These are phyloP conservation scores for Tachysurus vachellii DNA, from an alignment of 2,113 vertebrate genomes.

Conservation along the genomic window DNA sequence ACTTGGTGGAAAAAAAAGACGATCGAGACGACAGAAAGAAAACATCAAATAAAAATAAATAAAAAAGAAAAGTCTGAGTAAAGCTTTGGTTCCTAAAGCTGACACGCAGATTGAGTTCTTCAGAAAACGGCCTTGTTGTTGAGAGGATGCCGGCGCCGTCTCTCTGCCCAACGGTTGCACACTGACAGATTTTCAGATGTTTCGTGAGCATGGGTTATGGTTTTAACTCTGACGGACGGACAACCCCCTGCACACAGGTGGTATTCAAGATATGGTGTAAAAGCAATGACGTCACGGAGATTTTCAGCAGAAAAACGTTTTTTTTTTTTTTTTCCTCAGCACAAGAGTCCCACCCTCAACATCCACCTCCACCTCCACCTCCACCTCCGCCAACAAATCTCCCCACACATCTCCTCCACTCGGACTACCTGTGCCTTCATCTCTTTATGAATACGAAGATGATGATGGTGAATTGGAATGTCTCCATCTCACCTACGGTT, in stretches of 20 bases:
- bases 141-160: constrained; percentile 51
- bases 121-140: constrained; percentile 53
- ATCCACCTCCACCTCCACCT: constrained; percentile 64
- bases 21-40: neutral
- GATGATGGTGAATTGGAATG: neutral
- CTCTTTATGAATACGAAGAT: neutral
- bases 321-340: constrained; percentile 10
- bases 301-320: constrained; percentile 64
- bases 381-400: neutral
- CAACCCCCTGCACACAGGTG: constrained; percentile 77
- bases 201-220: constrained; percentile 71
- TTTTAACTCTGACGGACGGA: constrained; percentile 75
- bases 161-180: constrained; percentile 62
- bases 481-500: neutral
- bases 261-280: constrained; percentile 79
- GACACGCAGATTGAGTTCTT: neutral
- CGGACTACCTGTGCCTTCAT: neutral
- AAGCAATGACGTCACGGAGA: constrained; percentile 72
- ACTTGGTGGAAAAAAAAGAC: neutral
- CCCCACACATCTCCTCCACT: constrained; percentile 9
- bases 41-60: neutral
- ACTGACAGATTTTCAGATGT: constrained; percentile 71
- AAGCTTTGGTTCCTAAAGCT: constrained; percentile 6
- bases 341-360: constrained; percentile 68
- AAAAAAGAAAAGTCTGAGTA: neutral